Percentiles rank a stretch among this genome's conserved stretches.
Evolutionary conservation across 2,113 vertebrate genomes (phyloP).

Genomic region (Scatophagus argus): DNA sequence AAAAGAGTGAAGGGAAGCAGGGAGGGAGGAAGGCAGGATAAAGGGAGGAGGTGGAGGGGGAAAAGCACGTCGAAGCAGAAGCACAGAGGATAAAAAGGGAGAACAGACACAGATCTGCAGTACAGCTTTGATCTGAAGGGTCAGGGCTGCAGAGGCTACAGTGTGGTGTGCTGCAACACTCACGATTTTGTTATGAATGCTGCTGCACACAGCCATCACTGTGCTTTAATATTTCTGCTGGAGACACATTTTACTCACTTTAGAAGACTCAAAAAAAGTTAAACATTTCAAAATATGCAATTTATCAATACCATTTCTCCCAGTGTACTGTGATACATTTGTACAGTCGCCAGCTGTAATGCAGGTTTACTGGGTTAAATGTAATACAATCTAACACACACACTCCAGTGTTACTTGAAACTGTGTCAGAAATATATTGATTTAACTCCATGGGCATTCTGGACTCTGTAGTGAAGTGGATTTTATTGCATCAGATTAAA

Average conservation of each 20-base stretch:
- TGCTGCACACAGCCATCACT: constrained; percentile 9
- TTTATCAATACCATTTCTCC: not conserved
- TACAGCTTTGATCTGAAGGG: constrained; percentile 69
- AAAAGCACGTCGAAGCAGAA: constrained; percentile 25
- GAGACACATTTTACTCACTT: constrained; percentile 14
- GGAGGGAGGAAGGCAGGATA: not conserved
- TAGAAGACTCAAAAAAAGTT: no score
- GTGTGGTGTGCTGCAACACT: constrained; percentile 33
- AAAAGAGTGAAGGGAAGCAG: constrained; percentile 18
- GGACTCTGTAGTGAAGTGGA: not conserved
- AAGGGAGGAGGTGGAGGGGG: not conserved
- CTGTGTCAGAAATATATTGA: constrained; percentile 3
- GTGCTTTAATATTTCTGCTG: constrained; percentile 1
- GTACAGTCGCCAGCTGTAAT: not conserved
- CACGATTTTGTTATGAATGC: constrained; percentile 23
- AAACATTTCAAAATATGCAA: no score
- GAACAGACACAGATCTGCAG: constrained; percentile 65
- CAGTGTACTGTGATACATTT: not conserved
- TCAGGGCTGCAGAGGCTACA: constrained; percentile 55
- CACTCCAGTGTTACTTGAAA: not conserved
- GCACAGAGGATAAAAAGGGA: constrained; percentile 47
- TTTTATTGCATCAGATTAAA: not conserved
- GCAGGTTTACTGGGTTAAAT: not conserved
- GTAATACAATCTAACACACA: not conserved
- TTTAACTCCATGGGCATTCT: not conserved